phyloP scores from a whole-genome alignment of 2,113 vertebrate genomes.

The Bungarus multicinctus region DNA sequence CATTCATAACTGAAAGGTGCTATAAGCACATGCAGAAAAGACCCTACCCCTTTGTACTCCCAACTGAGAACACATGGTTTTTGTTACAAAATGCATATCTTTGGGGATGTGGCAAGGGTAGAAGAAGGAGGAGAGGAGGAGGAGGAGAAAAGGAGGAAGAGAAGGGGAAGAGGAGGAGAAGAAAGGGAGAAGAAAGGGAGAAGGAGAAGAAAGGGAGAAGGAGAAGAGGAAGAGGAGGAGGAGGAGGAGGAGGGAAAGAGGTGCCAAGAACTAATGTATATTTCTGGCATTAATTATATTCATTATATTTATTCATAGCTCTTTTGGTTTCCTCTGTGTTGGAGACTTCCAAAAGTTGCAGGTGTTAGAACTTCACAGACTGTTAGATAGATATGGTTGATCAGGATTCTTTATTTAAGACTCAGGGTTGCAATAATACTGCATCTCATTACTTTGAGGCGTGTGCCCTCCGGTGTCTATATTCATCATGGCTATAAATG shows the following conservation, averaged over 20 bases:
- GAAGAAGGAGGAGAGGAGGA: too few species aligned
- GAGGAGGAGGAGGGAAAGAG: rapidly evolving
- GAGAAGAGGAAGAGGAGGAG: too few species aligned
- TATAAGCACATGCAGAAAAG: too few species aligned
- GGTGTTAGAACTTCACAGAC: background rate
- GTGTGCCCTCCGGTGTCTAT: background rate
- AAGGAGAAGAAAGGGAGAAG: too few species aligned
- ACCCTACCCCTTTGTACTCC: too few species aligned
- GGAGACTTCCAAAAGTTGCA: background rate
- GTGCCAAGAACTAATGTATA: background rate
- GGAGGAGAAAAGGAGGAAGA: too few species aligned
- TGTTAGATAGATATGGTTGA: background rate
- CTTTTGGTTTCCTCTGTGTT: background rate
- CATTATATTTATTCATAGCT: background rate
- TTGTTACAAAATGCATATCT: too few species aligned
- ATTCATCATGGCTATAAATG: background rate
- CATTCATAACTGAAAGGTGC: too few species aligned
- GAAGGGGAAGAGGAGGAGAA: too few species aligned
- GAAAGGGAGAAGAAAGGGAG: rapidly evolving
- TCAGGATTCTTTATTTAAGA: background rate
- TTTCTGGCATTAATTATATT: background rate
- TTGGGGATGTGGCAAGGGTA: too few species aligned
- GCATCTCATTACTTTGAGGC: background rate
- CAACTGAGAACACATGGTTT: too few species aligned
- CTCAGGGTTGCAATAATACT: background rate